Percentiles rank a stretch among this genome's conserved stretches.
These are phyloP conservation scores for Camptogramma bilineatum DNA, from an alignment of 2,888 invertebrate genomes.

Conservation along the genomic window DNA sequence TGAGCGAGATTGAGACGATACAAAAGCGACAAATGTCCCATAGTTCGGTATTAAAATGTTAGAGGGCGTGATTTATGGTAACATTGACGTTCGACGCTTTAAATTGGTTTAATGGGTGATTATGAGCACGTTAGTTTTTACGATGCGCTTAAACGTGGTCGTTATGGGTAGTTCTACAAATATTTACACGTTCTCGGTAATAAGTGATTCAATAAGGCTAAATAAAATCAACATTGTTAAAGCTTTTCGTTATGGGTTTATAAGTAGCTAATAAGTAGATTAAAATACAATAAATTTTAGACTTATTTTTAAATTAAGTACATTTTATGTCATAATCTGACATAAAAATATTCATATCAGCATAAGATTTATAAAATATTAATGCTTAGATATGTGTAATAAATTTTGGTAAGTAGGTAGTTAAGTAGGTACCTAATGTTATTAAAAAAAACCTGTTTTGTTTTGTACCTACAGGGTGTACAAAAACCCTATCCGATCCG, in stretches of 20 bases:
- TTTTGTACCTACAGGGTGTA: too few species aligned
- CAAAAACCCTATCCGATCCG: too few species aligned
- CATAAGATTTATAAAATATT: too few species aligned
- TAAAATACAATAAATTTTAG: constrained; percentile 15
- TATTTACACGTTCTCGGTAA: constrained; percentile 67
- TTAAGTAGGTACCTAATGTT: too few species aligned
- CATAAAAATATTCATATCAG: too few species aligned
- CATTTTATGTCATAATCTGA: too few species aligned
- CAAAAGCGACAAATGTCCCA: constrained; percentile 63
- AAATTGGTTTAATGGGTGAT: constrained; percentile 71
- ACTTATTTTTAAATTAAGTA: too few species aligned
- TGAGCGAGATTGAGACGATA: constrained; percentile 72
- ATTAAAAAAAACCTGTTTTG: too few species aligned
- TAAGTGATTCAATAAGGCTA: constrained; percentile 51
- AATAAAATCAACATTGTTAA: constrained; percentile 30
- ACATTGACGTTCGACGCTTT: constrained; percentile 68
- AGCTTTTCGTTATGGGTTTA: constrained; percentile 18
- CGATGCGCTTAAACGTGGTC: constrained; percentile 71
- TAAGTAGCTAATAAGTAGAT: constrained; percentile 5
- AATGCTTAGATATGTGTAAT: too few species aligned
- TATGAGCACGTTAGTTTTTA: constrained; percentile 75
- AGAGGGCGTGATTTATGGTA: constrained; percentile 78
- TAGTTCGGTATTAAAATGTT: constrained; percentile 65
- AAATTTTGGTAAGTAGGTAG: too few species aligned
- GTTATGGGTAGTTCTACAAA: constrained; percentile 71